Evolutionary conservation across 2,113 vertebrate species (phyloP), one percentile per base, ranked within the genome.

Genomic region (Diphyllodes magnificus): DNA sequence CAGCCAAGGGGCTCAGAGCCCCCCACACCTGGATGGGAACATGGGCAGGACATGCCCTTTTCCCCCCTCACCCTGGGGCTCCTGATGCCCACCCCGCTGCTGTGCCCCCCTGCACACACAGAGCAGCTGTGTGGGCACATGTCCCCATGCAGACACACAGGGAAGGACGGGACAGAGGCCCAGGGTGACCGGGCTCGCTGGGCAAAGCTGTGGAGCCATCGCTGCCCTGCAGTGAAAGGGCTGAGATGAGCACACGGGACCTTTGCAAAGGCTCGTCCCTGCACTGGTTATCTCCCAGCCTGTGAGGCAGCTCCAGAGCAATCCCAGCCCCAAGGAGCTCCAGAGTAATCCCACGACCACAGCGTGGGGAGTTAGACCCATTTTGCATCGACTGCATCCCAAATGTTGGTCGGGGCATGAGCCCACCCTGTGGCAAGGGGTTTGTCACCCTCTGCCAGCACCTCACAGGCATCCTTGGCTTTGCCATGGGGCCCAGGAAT

Each of bases 141-240:
- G 73, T 60, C 30, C 60, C 78, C 61, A 42, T 0, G 17, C 49
- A 68, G 70, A 63, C 27, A 71, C 1, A 6, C 0, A 24, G 42
- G 69, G 31, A 33, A 69, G 33, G 60, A 49, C 20, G 3, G 6
- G 28, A 31, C 61, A 76, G 40, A 53, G 88, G 28, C 81, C 50
- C 24, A 33, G 49, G 44, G 47, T 0, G 10, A 24, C 33, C 0
- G 0, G 27, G 45, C 54, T 8, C 0, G 1, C 27, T 68, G 40
- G 13, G 33, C 3, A 22, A 63, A 42, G 28, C 13, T 44, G 25
- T 61, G 68, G 54, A 60, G 54, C 44, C 31, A 13, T 8, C 2
- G 15, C 27, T 85, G 65, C 44, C 47, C 47, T 3, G 11, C 0
- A 0, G 30, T 40, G 54, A 9, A 54, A 2, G n/a, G 6, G 69